phyloP scores from a whole-genome alignment of 2,888 invertebrate genomes.

The Acronicta leporina region DNA sequence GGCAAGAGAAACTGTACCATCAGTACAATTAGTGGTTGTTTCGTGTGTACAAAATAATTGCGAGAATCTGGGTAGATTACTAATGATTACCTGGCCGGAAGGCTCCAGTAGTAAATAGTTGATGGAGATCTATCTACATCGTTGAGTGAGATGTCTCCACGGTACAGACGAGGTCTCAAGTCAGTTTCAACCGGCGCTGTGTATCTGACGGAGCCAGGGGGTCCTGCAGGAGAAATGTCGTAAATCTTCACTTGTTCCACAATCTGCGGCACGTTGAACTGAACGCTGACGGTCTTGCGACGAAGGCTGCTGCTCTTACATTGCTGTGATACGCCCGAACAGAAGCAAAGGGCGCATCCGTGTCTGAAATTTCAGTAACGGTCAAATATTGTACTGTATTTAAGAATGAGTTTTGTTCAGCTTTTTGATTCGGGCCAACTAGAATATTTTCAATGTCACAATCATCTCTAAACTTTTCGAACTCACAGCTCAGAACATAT shows the following conservation, averaged over 20 bases:
- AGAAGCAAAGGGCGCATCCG: constrained; percentile 99
- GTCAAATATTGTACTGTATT: background rate
- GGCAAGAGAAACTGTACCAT: too few relatives aligned
- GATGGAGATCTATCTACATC: constrained; percentile 88
- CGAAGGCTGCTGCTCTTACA: constrained; percentile 95
- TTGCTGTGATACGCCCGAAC: constrained; percentile 95
- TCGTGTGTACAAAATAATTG: too few relatives aligned
- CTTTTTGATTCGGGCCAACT: too few relatives aligned
- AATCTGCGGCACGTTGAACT: constrained; percentile 79
- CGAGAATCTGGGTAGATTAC: too few relatives aligned
- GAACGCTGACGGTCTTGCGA: constrained; percentile 86
- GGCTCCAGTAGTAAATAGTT: constrained; percentile 95
- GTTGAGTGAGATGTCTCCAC: constrained; percentile 90
- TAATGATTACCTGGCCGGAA: constrained; percentile 90
- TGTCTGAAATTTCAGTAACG: constrained; percentile 76
- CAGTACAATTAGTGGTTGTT: too few relatives aligned
- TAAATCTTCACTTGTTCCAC: constrained; percentile 75
- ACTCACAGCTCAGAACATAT: too few relatives aligned
- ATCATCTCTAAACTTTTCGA: too few relatives aligned
- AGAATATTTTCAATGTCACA: too few relatives aligned
- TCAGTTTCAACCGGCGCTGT: constrained; percentile 72
- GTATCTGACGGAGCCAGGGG: constrained; percentile 68
- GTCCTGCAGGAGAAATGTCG: constrained; percentile 68
- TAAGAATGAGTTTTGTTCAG: too few relatives aligned
- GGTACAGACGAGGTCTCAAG: constrained; percentile 79